Evolutionary conservation across 2,113 vertebrate genomes (phyloP).

Genomic region (Callospermophilus lateralis): DNA sequence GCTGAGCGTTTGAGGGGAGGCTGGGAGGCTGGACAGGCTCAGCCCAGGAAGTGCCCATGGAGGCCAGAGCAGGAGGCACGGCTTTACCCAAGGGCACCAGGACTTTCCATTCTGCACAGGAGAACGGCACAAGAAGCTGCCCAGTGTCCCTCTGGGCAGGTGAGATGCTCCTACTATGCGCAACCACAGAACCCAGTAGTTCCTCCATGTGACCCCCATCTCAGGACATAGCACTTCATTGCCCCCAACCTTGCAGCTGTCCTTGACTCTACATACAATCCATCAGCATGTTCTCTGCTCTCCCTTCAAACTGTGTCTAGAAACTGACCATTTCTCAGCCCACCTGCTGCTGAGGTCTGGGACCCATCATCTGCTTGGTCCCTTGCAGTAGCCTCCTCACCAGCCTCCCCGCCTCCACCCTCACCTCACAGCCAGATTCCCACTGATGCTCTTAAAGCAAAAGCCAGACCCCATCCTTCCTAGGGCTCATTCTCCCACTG

Average conservation of each 20-base stretch:
- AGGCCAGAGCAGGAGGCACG: neutral
- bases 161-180: rapidly evolving
- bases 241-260: neutral
- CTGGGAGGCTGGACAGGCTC: neutral
- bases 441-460: neutral
- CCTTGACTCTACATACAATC: neutral
- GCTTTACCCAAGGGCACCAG: neutral
- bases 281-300: neutral
- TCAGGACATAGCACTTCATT: neutral
- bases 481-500: neutral
- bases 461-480: neutral
- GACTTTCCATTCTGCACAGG: neutral
- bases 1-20: neutral
- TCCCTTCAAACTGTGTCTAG: neutral
- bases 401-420: neutral
- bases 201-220: neutral
- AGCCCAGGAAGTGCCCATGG: neutral
- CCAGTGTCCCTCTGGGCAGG: neutral
- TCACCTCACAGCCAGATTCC: neutral
- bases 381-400: neutral
- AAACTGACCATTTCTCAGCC: neutral
- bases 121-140: neutral
- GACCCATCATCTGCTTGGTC: neutral
- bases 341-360: neutral
- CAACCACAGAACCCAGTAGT: neutral